Evolutionary conservation across 2,888 invertebrate genomes (phyloP).

Genomic region (Drosophila limbata): DNA sequence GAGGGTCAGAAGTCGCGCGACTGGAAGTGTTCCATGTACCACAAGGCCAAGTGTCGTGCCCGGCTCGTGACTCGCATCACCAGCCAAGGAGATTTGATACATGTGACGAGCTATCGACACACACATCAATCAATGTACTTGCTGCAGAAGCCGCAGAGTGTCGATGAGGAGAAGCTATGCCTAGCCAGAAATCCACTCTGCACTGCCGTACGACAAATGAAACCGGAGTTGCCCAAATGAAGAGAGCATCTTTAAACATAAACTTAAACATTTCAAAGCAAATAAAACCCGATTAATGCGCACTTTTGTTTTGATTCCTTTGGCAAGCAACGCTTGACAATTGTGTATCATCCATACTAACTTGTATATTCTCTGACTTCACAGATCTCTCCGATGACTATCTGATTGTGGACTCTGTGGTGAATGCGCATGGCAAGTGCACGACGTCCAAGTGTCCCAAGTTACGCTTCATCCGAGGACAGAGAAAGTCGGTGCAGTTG

Average conservation of each 20-base stretch:
- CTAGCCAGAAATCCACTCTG: conserved; percentile 59
- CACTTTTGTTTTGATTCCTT: conserved; percentile 19
- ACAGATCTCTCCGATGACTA: conserved; percentile 17
- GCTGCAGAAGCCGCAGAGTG: conserved; percentile 22
- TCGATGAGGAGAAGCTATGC: conserved; percentile 31
- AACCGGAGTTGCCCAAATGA: conserved; percentile 28
- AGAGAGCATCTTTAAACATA: neutral
- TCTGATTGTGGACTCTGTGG: conserved; percentile 21
- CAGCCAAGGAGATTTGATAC: conserved; percentile 69
- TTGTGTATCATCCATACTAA: conserved; percentile 14
- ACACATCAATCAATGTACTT: conserved; percentile 80
- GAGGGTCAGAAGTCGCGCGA: conserved; percentile 82
- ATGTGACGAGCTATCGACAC: conserved; percentile 76
- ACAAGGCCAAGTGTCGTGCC: conserved; percentile 83
- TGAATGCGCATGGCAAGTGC: conserved; percentile 26
- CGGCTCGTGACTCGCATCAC: conserved; percentile 80
- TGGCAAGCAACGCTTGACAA: conserved; percentile 5
- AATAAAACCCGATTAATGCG: conserved; percentile 30
- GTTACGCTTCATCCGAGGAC: conserved; percentile 82
- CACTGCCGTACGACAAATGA: conserved; percentile 24
- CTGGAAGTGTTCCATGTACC: conserved; percentile 85
- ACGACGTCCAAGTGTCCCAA: neutral
- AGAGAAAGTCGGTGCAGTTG: conserved; percentile 82
- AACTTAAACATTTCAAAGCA: conserved; percentile 1
- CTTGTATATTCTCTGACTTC: conserved; percentile 13